Conservation (phyloP, 2,113 vertebrate species). For the Cochlearius cochlearius region DNA sequence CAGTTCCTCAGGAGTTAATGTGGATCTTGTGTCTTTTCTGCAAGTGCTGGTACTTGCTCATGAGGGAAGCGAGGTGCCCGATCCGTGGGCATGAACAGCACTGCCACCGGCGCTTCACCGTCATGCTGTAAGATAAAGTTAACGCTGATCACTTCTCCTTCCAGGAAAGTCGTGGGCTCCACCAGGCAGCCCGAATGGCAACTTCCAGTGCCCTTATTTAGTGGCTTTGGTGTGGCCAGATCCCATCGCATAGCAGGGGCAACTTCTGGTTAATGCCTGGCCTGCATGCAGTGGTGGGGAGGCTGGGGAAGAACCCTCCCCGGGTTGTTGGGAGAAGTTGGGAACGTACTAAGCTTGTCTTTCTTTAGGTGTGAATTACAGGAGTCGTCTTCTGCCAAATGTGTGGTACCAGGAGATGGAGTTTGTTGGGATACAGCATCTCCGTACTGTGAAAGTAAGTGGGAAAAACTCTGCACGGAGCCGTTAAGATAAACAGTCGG, state of each 20-base stretch:
- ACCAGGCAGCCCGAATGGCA: accelerated
- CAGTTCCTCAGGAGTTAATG: neutral
- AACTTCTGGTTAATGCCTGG: too few species aligned
- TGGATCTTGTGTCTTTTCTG: neutral
- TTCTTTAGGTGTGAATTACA: too few species aligned
- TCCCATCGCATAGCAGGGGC: too few species aligned
- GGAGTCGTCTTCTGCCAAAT: neutral
- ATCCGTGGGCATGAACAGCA: neutral
- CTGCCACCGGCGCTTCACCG: accelerated
- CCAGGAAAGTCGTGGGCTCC: neutral
- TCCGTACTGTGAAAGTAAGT: slow-evolving; percentile 18
- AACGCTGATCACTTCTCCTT: neutral
- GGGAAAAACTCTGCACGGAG: neutral
- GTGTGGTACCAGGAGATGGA: neutral
- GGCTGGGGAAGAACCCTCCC: too few species aligned
- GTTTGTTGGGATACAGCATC: neutral
- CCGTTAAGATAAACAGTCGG: neutral
- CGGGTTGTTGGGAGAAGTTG: too few species aligned
- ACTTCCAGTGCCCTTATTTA: too few species aligned
- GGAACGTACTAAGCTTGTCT: too few species aligned
- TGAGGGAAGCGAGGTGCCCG: neutral
- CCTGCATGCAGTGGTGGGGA: too few species aligned
- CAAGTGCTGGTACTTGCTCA: neutral
- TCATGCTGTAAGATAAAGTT: neutral
- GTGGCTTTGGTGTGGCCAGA: too few species aligned